A percentile compares a stretch with the other conserved stretches of the same genome.
These are phyloP conservation scores for Chloropsis hardwickii DNA, from an alignment of 2,113 vertebrate species.

Conservation along the genomic window DNA sequence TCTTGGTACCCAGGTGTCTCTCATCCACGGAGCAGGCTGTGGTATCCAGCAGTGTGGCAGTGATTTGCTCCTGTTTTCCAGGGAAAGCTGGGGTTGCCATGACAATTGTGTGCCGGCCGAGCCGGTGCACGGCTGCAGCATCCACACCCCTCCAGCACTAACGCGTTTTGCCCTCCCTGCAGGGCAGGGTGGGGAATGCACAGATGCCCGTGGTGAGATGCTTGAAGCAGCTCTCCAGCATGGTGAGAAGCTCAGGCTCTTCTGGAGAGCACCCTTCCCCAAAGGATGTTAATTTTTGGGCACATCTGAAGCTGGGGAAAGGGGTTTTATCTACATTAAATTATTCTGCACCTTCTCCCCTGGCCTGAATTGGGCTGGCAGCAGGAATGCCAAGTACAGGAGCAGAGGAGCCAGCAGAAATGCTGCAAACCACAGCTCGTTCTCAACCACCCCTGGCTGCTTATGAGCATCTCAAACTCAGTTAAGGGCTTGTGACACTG, in stretches of 20 bases:
- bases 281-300: background rate
- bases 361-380: background rate
- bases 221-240: background rate
- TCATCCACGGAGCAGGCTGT: background rate
- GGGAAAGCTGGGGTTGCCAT: slow-evolving; percentile 23
- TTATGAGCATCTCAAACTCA: background rate
- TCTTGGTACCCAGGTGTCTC: background rate
- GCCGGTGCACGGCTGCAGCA: background rate
- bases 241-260: background rate
- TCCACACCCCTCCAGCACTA: background rate
- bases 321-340: background rate
- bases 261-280: background rate
- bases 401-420: background rate
- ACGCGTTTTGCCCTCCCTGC: background rate
- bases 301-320: background rate
- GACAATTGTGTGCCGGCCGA: background rate
- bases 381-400: background rate
- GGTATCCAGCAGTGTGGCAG: background rate
- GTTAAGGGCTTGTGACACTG: background rate
- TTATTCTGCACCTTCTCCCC: background rate
- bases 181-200: background rate
- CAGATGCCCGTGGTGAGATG: background rate
- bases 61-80: background rate
- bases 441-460: background rate
- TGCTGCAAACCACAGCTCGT: background rate